A percentile compares a stretch with the other conserved stretches of the same genome.
Conservation (phyloP, 2,113 vertebrate genomes). For the Leptodactylus fuscus region DNA sequence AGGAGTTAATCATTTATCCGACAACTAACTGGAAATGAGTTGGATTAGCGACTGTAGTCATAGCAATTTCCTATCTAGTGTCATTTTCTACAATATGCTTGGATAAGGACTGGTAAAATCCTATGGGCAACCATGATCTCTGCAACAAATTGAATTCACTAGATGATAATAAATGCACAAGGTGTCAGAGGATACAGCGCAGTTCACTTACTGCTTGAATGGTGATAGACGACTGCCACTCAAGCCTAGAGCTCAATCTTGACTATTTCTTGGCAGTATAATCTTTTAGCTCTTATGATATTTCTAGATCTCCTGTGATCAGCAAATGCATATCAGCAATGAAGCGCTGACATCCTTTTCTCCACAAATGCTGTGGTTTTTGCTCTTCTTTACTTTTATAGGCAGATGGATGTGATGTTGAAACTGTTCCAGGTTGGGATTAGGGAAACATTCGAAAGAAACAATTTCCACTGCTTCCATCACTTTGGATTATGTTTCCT, state of each 20-base stretch:
- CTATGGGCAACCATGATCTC: background rate
- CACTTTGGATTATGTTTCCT: constrained; percentile 54
- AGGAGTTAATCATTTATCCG: background rate
- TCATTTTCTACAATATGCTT: background rate
- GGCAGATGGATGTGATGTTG: constrained; percentile 40
- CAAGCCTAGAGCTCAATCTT: background rate
- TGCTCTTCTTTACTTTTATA: background rate
- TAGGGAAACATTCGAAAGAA: constrained; percentile 46
- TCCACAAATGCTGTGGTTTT: background rate
- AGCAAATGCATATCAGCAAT: background rate
- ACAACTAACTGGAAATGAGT: background rate
- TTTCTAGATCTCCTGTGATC: background rate
- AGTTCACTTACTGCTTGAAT: background rate
- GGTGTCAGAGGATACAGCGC: background rate
- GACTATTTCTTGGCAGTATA: background rate
- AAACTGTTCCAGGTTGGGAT: constrained; percentile 46
- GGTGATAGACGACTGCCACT: background rate
- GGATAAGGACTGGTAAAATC: background rate
- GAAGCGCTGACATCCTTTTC: background rate
- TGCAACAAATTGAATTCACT: background rate
- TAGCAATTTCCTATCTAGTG: background rate
- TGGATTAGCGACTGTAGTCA: background rate
- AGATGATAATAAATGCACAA: background rate
- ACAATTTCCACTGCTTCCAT: constrained; percentile 50
- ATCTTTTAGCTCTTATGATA: background rate